Percentiles rank a stretch among this genome's conserved stretches.
Conservation (phyloP, 2,797 vertebrate genomes). For the Anguilla obscura region DNA sequence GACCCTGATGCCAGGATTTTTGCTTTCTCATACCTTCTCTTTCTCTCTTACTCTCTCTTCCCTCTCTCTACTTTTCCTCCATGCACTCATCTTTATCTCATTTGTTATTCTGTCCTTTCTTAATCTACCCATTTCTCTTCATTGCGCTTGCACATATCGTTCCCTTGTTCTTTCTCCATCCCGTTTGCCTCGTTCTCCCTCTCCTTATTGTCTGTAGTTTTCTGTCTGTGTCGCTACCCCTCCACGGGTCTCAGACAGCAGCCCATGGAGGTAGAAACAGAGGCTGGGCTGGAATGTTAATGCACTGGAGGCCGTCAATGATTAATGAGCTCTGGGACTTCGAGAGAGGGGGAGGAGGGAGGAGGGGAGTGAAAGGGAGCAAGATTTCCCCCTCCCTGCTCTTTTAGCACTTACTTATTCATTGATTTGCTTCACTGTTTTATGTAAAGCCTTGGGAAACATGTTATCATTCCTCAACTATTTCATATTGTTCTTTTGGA, state of each 20-base stretch:
- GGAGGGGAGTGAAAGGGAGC: not conserved
- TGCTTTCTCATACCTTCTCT: no score
- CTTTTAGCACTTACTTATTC: constrained; percentile 1
- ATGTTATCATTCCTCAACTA: not conserved
- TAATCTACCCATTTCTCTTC: not conserved
- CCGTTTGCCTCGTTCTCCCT: not conserved
- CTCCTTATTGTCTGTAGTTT: not conserved
- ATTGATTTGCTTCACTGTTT: not conserved
- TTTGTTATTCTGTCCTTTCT: not conserved
- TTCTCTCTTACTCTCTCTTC: not conserved
- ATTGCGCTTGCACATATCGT: not conserved
- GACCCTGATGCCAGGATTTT: not conserved
- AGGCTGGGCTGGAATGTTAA: constrained; percentile 64
- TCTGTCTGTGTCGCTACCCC: not conserved
- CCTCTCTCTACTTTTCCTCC: not conserved
- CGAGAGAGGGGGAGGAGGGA: constrained; percentile 38
- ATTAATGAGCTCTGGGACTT: constrained; percentile 63
- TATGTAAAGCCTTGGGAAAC: not conserved
- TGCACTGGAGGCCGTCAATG: constrained; percentile 59
- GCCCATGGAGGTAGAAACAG: constrained; percentile 18
- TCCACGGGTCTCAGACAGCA: constrained; percentile 57
- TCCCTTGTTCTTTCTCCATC: constrained; percentile 4
- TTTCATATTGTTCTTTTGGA: not conserved
- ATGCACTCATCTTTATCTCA: not conserved
- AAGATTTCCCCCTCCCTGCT: not conserved